Evolutionary conservation across 2,797 vertebrate species (phyloP), one percentile per base, ranked within the genome.

Genomic region (Hypotaenidia okinawae): DNA sequence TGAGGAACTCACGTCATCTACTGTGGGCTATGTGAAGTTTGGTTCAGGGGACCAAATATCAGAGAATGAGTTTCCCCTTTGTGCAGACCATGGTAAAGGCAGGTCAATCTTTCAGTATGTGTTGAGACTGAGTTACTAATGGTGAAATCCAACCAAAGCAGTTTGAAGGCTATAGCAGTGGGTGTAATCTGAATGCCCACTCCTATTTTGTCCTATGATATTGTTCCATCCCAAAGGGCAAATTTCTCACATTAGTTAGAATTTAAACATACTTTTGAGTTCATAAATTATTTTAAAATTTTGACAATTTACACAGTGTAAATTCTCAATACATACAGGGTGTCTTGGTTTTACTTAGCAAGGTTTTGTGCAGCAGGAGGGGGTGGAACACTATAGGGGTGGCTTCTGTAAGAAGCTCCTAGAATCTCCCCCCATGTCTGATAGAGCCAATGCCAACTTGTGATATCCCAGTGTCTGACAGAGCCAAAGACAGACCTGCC

Each of bases 1-100:
- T 33, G n/a, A n/a, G 16, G 11, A 27, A 1, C 1, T 0, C 21
- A 30, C 21, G 51, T 59, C 15, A 4, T 10, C 33, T 58, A 1
- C 15, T 59, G 33, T n/a, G 35, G 21, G 23, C 5, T 52, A 7
- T 28, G 11, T 51, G 17, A 62, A 49, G 3, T 17, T 22, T 25
- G 5, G 4, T 67, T 15, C 45, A 47, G 22, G 17, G 2, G 1
- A 72, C 1, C 13, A 27, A 70, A 41, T n/a, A 9, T 27, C 83
- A 83, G 27, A 72, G 13, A 30, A 19, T 3, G 3, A 10, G 14
- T 21, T 21, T 57, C 21, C 49, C 14, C 0, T 9, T 1, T 0
- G 2, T 3, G 6, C 5, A 67, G 12, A 16, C 14, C 4, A 8
- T 6, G 11, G 47, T 2, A 51, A 25, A 39, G 15, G 27, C 1